A percentile compares a stretch with the other conserved stretches of the same genome.
phyloP scores from a whole-genome alignment of 2,888 invertebrate species.

The Morinoia aosen region DNA sequence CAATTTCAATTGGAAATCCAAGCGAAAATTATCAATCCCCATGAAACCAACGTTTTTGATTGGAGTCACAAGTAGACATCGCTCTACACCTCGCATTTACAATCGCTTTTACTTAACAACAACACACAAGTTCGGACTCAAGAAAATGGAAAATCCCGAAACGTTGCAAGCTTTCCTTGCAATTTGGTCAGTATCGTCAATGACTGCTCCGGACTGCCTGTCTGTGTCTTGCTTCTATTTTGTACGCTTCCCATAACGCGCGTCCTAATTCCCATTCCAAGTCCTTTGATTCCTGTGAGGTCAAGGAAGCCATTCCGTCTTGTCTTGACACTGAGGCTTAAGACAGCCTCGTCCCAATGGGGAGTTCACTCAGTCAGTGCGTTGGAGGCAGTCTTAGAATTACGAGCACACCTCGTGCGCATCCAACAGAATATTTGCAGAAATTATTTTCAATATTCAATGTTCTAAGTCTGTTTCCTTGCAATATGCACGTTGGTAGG shows the following conservation, averaged over 20 bases:
- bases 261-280: constrained; percentile 23
- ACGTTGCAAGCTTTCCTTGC: background rate
- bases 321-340: constrained; percentile 5
- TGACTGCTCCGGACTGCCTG: background rate
- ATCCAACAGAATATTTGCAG: background rate
- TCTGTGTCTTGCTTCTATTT: background rate
- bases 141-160: background rate
- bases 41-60: background rate
- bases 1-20: background rate
- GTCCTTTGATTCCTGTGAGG: constrained; percentile 47
- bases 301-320: constrained; percentile 51
- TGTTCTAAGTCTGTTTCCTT: too few relatives aligned
- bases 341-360: background rate
- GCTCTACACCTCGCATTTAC: background rate
- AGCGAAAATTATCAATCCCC: too few relatives aligned
- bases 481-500: too few relatives aligned
- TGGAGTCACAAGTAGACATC: background rate
- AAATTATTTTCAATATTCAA: background rate
- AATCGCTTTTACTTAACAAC: background rate
- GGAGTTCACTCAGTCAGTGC: background rate
- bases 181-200: background rate
- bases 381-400: background rate
- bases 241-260: constrained; percentile 26
- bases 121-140: background rate
- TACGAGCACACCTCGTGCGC: background rate